Conservation (phyloP, 23 tunicate species). For the Styela plicata region DNA sequence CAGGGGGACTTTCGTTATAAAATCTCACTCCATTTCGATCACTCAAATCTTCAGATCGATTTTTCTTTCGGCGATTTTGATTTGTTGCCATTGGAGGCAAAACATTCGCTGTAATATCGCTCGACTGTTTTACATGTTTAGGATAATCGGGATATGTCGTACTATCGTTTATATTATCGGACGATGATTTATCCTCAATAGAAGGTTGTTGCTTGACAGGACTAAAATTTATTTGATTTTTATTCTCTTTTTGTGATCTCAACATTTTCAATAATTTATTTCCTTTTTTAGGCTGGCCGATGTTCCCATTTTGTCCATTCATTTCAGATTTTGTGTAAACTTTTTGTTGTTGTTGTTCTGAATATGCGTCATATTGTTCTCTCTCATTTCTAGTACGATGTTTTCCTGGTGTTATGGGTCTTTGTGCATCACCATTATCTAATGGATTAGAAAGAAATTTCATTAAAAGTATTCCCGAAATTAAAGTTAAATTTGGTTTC, state of each 20-base stretch:
- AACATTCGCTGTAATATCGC: neutral
- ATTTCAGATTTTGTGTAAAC: neutral
- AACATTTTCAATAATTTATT: constrained; percentile 12
- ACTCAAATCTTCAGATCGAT: neutral
- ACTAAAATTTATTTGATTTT: neutral
- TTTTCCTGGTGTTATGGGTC: constrained; percentile 14
- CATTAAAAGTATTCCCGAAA: no score
- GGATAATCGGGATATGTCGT: constrained; percentile 7
- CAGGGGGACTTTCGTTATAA: neutral
- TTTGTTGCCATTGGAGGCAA: neutral
- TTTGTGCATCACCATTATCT: constrained; percentile 12
- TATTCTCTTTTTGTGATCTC: constrained; percentile 17
- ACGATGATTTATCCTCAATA: neutral
- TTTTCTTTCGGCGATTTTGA: constrained; percentile 1
- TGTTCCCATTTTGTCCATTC: neutral
- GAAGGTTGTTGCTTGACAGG: neutral
- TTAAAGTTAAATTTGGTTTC: no score
- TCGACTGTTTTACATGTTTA: neutral
- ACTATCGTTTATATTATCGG: neutral
- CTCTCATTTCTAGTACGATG: neutral
- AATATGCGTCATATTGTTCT: neutral
- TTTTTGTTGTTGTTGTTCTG: constrained; percentile 2
- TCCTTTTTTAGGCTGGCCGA: neutral
- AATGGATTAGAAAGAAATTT: no score
- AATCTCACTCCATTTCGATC: neutral